Evolutionary conservation across 2,113 vertebrate species (phyloP).

Genomic region (Cervus canadensis): DNA sequence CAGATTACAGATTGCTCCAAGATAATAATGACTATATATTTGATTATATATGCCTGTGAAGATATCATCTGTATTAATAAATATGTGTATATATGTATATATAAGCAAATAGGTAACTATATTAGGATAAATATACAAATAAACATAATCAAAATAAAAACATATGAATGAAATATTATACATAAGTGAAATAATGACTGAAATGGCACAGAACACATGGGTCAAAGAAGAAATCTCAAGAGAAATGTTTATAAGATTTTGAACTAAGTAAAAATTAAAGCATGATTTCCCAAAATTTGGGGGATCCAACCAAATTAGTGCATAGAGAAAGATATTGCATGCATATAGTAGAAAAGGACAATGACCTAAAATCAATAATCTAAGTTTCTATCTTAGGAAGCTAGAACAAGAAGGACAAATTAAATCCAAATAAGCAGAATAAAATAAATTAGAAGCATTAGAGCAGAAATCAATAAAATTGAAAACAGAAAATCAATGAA

Average conservation of each 20-base stretch:
- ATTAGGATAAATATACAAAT: not conserved
- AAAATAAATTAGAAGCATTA: not conserved
- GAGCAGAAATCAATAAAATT: not conserved
- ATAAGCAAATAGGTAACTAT: not conserved
- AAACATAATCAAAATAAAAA: not conserved
- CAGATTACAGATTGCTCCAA: not conserved
- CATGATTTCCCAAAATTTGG: not conserved
- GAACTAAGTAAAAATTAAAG: not conserved
- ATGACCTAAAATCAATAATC: not conserved
- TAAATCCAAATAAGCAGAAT: not conserved
- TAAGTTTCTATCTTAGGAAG: not conserved
- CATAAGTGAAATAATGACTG: not conserved
- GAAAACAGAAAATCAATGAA: not conserved
- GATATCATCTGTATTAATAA: not conserved
- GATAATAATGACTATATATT: not conserved
- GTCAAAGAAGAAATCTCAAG: not conserved
- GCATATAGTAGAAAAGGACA: not conserved
- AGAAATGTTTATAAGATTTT: not conserved
- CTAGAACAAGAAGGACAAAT: not conserved
- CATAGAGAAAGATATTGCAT: not conserved
- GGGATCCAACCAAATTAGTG: not conserved
- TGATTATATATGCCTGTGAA: not conserved
- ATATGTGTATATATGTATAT: not conserved
- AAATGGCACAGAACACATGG: not conserved
- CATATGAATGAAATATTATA: not conserved